These are phyloP conservation scores for Drosophila neonasuta DNA, from an alignment of 2,888 invertebrate species.

Conservation along the genomic window DNA sequence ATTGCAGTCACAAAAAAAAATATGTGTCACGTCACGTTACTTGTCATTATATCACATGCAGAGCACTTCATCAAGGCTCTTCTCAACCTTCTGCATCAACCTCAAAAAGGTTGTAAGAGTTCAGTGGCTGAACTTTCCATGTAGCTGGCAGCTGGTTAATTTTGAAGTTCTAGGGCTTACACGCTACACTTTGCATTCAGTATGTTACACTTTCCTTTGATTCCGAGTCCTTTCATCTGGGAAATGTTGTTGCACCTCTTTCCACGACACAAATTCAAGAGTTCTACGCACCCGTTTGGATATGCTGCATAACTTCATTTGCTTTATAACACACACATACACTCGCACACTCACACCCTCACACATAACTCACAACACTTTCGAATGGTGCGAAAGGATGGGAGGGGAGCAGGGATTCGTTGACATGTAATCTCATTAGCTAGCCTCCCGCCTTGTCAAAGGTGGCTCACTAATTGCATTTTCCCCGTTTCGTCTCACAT, in stretches of 20 bases:
- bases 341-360: conserved; percentile 32
- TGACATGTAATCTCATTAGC: conserved; percentile 62
- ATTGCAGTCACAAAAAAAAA: too few relatives aligned
- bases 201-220: conserved; percentile 10
- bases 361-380: conserved; percentile 30
- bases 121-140: background rate
- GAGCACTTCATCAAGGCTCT: background rate
- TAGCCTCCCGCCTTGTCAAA: conserved; percentile 49
- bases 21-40: too few relatives aligned
- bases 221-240: conserved; percentile 12
- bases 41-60: too few relatives aligned
- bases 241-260: conserved; percentile 32
- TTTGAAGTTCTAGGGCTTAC: conserved; percentile 1
- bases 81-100: background rate
- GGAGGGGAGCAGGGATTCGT: background rate
- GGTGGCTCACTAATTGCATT: conserved; percentile 54
- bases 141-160: background rate
- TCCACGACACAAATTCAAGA: conserved; percentile 1
- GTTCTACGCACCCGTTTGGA: conserved; percentile 26
- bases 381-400: background rate
- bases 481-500: conserved; percentile 42
- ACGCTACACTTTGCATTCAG: conserved; percentile 1
- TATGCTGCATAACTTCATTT: conserved; percentile 51
- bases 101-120: background rate
- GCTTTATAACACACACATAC: conserved; percentile 32